A percentile compares a stretch with the other conserved stretches of the same genome.
These are phyloP conservation scores for Nematostella vectensis DNA, from an alignment of 92 coral and sea anemone genomes.

Conservation along the genomic window DNA sequence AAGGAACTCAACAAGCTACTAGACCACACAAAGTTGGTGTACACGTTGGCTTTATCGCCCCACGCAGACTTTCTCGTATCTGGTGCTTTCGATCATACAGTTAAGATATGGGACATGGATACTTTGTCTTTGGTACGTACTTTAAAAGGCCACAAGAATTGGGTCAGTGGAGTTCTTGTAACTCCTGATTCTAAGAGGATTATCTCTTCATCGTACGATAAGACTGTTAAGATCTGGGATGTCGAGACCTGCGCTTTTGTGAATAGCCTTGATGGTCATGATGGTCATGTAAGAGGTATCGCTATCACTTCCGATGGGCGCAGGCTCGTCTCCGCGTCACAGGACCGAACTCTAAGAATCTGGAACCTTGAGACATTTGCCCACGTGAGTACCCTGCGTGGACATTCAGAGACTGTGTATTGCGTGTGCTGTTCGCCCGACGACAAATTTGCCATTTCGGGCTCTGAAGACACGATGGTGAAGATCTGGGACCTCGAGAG, in stretches of 20 bases:
- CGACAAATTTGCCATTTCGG: slow-evolving; percentile 30
- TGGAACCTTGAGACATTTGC: slow-evolving; percentile 22
- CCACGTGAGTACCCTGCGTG: slow-evolving; percentile 18
- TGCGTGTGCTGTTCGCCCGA: slow-evolving; percentile 20
- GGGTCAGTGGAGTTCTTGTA: slow-evolving; percentile 40
- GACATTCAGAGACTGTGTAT: slow-evolving; percentile 48
- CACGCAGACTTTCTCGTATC: slow-evolving; percentile 36
- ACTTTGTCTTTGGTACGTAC: slow-evolving; percentile 17
- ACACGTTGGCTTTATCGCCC: slow-evolving; percentile 38
- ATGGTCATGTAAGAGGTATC: slow-evolving; percentile 48
- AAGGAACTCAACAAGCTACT: slow-evolving; percentile 36
- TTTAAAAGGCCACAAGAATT: slow-evolving; percentile 26
- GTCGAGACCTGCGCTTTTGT: slow-evolving; percentile 16
- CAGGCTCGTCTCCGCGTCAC: slow-evolving; percentile 33
- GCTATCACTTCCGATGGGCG: slow-evolving; percentile 33
- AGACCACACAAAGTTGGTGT: slow-evolving; percentile 40
- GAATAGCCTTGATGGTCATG: slow-evolving; percentile 23
- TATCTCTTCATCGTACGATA: slow-evolving; percentile 37
- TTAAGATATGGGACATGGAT: slow-evolving; percentile 48
- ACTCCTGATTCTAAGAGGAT: slow-evolving; percentile 24
- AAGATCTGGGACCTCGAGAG: slow-evolving; percentile 44
- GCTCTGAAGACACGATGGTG: slow-evolving; percentile 33
- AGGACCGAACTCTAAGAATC: slow-evolving; percentile 37
- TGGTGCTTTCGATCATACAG: slow-evolving; percentile 39
- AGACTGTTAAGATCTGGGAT: slow-evolving; percentile 37